Conservation (phyloP, 2,888 invertebrate species). For the Dasysyrphus albostriatus region DNA sequence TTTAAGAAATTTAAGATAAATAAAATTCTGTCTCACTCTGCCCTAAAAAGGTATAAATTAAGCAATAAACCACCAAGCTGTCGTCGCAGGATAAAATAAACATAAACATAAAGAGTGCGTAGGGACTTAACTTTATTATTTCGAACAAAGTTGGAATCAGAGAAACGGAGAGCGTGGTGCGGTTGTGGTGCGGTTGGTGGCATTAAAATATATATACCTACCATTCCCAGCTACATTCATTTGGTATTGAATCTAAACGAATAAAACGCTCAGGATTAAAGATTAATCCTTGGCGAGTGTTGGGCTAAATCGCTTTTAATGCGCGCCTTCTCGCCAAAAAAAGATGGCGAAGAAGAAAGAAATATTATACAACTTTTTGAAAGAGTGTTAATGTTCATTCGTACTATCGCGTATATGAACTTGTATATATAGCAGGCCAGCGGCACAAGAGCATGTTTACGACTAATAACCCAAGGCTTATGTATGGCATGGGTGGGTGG, state of each 20-base stretch:
- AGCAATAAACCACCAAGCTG: slow-evolving; percentile 24
- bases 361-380: slow-evolving; percentile 56
- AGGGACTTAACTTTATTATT: slow-evolving; percentile 19
- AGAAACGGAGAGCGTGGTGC: not conserved
- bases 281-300: slow-evolving; percentile 34
- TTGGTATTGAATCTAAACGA: slow-evolving; percentile 52
- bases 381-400: slow-evolving; percentile 66
- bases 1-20: slow-evolving; percentile 1
- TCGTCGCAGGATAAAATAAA: not conserved
- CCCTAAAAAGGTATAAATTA: slow-evolving; percentile 10
- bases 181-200: not conserved
- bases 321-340: not conserved
- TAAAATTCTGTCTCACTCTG: not conserved
- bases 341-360: not conserved
- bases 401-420: slow-evolving; percentile 38
- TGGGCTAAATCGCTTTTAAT: slow-evolving; percentile 35
- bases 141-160: not conserved
- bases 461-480: slow-evolving; percentile 32
- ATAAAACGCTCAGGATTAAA: slow-evolving; percentile 44
- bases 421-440: not conserved
- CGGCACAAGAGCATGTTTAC: slow-evolving; percentile 32
- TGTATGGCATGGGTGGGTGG: not conserved
- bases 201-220: not conserved
- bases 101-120: slow-evolving; percentile 26
- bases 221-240: slow-evolving; percentile 38